Evolutionary conservation across 2,113 vertebrate genomes (phyloP).

Genomic region (Notechis scutatus): DNA sequence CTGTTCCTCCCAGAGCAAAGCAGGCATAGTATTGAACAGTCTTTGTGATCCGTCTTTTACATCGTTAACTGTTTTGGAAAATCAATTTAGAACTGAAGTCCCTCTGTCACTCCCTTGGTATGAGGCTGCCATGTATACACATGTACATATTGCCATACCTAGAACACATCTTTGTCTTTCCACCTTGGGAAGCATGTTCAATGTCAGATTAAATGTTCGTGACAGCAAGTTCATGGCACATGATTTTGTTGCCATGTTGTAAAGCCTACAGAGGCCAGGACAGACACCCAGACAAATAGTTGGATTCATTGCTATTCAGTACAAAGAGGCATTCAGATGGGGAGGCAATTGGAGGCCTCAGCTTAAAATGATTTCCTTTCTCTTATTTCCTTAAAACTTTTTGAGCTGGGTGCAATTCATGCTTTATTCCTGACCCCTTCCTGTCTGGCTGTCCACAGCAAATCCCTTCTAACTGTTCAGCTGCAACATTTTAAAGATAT

Average conservation of each 20-base stretch:
- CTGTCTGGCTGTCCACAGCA: conserved; percentile 15
- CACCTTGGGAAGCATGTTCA: conserved; percentile 63
- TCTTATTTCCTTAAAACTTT: conserved; percentile 64
- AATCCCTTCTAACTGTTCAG: conserved; percentile 61
- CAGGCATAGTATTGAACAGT: not conserved
- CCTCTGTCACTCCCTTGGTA: not conserved
- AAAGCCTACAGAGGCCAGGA: conserved; percentile 57
- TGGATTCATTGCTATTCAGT: conserved; percentile 63
- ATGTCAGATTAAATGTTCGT: conserved; percentile 69
- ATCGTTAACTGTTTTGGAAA: conserved; percentile 13
- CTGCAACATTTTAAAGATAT: conserved; percentile 66
- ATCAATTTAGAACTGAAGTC: conserved; percentile 25
- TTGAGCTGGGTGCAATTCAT: conserved; percentile 44
- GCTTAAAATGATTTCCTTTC: conserved; percentile 67
- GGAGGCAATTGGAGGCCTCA: conserved; percentile 41
- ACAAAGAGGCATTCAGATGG: conserved; percentile 69
- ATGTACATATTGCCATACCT: conserved; percentile 32
- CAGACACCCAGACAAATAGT: conserved; percentile 57
- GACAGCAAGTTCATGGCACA: conserved; percentile 70
- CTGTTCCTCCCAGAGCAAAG: conserved; percentile 36
- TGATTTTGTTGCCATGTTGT: conserved; percentile 65
- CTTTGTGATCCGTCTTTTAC: conserved; percentile 5
- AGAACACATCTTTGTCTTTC: conserved; percentile 40
- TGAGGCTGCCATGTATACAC: not conserved
- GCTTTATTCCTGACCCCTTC: conserved; percentile 33